Evolutionary conservation across 2,888 invertebrate genomes (phyloP), one percentile per base, ranked within the genome.

Genomic region (Celastrina argiolus): DNA sequence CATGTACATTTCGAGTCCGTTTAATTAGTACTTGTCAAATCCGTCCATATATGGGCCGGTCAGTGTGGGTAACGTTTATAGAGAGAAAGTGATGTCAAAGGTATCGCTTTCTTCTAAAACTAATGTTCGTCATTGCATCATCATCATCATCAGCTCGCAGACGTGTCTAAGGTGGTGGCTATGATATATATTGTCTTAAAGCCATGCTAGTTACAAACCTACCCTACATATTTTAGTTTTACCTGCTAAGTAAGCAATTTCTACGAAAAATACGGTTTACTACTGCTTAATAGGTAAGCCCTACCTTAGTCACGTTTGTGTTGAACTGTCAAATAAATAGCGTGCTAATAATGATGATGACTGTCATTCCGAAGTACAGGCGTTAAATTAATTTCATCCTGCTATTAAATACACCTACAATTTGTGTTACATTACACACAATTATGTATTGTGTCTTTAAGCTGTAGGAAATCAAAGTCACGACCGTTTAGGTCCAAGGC

Each of bases 31-130:
- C 51, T 51, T 26, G 51, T 51, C 51, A 51, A 51, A 22, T 51
- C 22, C 51, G 22, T 51, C 51, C 51, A 12, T 51, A 51, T 26
- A 51, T 51, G 51, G 51, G 51, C 12, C 51, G 51, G 51, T 51
- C 51, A 51, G 51, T 51, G 51, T 51, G 51, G 51, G 51, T 51
- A 22, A 51, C 51, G 51, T 36, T 61, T 61, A 61, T 61, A 61
- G 61, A 61, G 61, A 36, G 61, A 61, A 61, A 61, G 61, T 26
- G 7, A 39, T 18, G 61, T 61, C 61, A 61, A 61, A 61, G 61
- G 61, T 61, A 61, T 61, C 61, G 39, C 61, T 61, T 61, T 39
- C 61, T 61, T 61, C 18, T 61, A 61, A 56, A 51, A 51, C 51
- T 51, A 51, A 51, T 51, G 51, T 31, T 10, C 16, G 14, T 10